Conservation (phyloP, 1,140 invertebrate genomes). For the Archivesica marissinica region DNA sequence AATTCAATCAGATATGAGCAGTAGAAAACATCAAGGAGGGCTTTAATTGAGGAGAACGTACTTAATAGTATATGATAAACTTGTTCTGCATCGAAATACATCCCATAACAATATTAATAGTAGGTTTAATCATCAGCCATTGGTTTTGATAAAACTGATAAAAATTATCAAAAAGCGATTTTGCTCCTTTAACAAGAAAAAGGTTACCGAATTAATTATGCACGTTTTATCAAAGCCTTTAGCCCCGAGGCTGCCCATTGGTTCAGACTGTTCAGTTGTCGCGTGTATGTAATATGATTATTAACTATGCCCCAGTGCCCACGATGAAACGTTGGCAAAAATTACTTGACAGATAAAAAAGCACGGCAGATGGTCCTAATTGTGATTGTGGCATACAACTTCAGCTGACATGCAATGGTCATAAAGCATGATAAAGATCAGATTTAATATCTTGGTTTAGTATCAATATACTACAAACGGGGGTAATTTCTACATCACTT, state of each 20-base stretch:
- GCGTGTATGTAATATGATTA: constrained; percentile 49
- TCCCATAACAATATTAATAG: constrained; percentile 17
- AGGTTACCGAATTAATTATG: constrained; percentile 36
- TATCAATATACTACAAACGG: background rate
- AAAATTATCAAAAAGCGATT: constrained; percentile 33
- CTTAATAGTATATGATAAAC: background rate
- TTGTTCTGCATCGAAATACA: background rate
- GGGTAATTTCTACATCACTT: constrained; percentile 6
- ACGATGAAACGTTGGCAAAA: constrained; percentile 9
- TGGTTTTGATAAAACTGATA: constrained; percentile 18
- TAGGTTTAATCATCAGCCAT: constrained; percentile 5
- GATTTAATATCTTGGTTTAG: constrained; percentile 4
- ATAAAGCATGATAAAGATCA: constrained; percentile 38
- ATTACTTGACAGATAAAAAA: constrained; percentile 47
- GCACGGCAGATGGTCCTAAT: constrained; percentile 45
- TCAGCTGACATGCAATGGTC: constrained; percentile 18
- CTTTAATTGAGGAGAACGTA: background rate
- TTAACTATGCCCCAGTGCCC: constrained; percentile 28
- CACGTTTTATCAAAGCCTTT: constrained; percentile 20
- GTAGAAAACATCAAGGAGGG: background rate
- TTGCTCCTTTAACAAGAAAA: constrained; percentile 24
- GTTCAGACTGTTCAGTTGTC: constrained; percentile 28
- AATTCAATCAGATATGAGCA: too few species aligned
- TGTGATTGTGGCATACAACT: constrained; percentile 6
- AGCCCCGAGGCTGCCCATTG: constrained; percentile 1